Percentiles rank a stretch among this genome's conserved stretches.
phyloP scores from a whole-genome alignment of 2,888 invertebrate species.

The Tachina lurida region DNA sequence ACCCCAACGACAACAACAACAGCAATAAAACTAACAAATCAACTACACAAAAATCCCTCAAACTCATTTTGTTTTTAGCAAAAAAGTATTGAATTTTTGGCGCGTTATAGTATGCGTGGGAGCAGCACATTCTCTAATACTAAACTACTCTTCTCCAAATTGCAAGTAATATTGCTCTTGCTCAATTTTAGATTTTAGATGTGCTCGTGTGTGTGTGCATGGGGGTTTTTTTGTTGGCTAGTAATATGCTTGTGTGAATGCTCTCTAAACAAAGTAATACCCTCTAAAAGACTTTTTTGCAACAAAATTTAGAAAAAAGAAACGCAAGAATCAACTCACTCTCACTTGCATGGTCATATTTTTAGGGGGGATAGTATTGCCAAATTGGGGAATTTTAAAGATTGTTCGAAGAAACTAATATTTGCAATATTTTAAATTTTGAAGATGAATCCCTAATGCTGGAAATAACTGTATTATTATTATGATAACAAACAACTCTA shows the following conservation, averaged over 20 bases:
- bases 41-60: slow-evolving; percentile 37
- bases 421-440: no score
- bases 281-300: slow-evolving; percentile 32
- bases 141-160: slow-evolving; percentile 48
- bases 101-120: slow-evolving; percentile 73
- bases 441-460: no score
- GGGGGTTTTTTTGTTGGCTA: neutral
- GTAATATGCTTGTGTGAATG: slow-evolving; percentile 28
- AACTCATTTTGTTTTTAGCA: slow-evolving; percentile 28
- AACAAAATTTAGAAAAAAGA: slow-evolving; percentile 8
- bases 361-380: neutral
- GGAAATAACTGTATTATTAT: no score
- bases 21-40: slow-evolving; percentile 35
- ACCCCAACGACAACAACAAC: slow-evolving; percentile 22
- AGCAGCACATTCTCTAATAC: slow-evolving; percentile 68
- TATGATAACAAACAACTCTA: no score
- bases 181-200: slow-evolving; percentile 11
- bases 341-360: slow-evolving; percentile 29
- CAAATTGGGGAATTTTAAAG: neutral
- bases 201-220: neutral
- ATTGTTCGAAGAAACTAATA: neutral
- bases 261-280: slow-evolving; percentile 66
- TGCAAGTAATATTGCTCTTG: slow-evolving; percentile 48
- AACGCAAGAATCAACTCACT: slow-evolving; percentile 21
- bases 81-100: slow-evolving; percentile 54